Evolutionary conservation across 1,140 invertebrate genomes (phyloP).

Genomic region (Pygmarrhopalites habei): DNA sequence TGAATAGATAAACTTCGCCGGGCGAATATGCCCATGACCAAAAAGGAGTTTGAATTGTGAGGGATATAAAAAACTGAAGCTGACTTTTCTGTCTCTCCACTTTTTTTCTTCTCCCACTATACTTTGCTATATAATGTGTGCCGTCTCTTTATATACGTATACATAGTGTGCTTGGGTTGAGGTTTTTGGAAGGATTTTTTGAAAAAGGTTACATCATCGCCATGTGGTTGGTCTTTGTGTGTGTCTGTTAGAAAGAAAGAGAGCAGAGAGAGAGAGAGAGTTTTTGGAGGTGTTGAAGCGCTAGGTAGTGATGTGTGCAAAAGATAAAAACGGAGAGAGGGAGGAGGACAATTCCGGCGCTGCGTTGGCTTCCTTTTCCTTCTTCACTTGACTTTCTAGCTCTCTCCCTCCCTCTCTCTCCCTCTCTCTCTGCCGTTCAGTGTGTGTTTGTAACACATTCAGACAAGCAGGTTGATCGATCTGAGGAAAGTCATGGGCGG

Average conservation of each 20-base stretch:
- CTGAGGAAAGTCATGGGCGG: slow-evolving; percentile 26
- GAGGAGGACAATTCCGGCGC: neutral
- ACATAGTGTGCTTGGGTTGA: too few relatives aligned
- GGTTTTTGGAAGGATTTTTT: too few relatives aligned
- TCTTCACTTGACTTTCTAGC: neutral
- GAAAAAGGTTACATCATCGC: too few relatives aligned
- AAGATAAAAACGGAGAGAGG: neutral
- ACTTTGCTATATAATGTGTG: too few relatives aligned
- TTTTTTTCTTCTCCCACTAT: slow-evolving; percentile 12
- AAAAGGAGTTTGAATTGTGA: too few relatives aligned
- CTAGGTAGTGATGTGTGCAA: neutral
- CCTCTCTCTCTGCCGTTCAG: neutral
- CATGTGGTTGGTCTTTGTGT: too few relatives aligned
- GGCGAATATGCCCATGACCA: too few relatives aligned
- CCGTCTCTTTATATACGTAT: too few relatives aligned
- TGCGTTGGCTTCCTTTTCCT: neutral
- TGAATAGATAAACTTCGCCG: too few relatives aligned
- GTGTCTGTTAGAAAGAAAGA: too few relatives aligned
- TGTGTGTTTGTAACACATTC: slow-evolving; percentile 6
- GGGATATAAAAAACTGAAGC: too few relatives aligned
- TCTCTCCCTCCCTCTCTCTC: neutral
- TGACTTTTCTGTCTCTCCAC: too few relatives aligned
- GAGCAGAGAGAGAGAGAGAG: neutral
- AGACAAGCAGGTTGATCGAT: slow-evolving; percentile 18
- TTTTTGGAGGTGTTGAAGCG: neutral